phyloP scores from a whole-genome alignment of 2,888 invertebrate species.

The Drosophila demipolita region DNA sequence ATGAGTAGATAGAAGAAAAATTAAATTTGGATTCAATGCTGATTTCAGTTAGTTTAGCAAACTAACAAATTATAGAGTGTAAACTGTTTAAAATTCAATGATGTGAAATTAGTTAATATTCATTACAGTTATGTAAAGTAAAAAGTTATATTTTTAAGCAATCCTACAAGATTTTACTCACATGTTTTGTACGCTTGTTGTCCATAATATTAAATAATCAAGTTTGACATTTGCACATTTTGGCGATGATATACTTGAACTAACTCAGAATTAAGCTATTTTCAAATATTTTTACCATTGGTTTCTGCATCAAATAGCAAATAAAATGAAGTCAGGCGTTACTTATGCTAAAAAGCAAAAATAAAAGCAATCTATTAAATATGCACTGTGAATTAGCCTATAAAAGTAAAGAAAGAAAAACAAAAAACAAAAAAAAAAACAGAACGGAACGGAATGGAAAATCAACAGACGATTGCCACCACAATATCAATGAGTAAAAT shows the following conservation, averaged over 20 bases:
- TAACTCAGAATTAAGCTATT: background rate
- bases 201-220: background rate
- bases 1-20: background rate
- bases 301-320: slow-evolving; percentile 8
- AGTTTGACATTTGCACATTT: background rate
- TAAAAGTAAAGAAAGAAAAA: slow-evolving; percentile 34
- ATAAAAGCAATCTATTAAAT: slow-evolving; percentile 65
- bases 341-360: slow-evolving; percentile 28
- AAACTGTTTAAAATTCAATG: background rate
- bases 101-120: background rate
- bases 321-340: slow-evolving; percentile 16
- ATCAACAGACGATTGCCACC: slow-evolving; percentile 59
- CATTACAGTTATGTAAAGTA: background rate
- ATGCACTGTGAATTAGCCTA: slow-evolving; percentile 64
- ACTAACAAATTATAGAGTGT: rapidly evolving
- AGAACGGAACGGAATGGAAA: slow-evolving; percentile 30
- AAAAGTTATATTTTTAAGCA: background rate
- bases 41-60: background rate
- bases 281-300: slow-evolving; percentile 5
- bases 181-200: background rate
- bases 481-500: slow-evolving; percentile 68
- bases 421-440: slow-evolving; percentile 45
- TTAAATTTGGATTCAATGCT: background rate
- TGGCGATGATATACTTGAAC: background rate
- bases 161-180: background rate